Evolutionary conservation across 2,888 invertebrate species (phyloP), one percentile per base, ranked within the genome.

Genomic region (Eristalinus aeneus): DNA sequence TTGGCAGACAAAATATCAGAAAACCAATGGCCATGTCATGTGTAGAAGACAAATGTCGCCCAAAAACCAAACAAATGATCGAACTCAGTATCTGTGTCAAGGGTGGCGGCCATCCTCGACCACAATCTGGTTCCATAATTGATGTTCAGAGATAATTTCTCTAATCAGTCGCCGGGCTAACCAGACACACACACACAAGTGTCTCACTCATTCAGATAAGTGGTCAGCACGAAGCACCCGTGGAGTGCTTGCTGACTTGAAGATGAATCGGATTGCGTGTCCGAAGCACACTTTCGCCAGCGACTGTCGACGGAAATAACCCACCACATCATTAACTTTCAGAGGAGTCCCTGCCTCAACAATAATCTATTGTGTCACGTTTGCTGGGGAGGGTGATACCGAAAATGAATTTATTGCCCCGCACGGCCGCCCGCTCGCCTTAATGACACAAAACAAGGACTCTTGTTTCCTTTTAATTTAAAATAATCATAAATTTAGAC

Each of bases 401-500:
- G 76, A 86, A 82, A 86, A 77, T 86, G 73, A 77, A 86, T 86
- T 86, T 86, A 86, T 86, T 82, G 82, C 82, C 69, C 81, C 73
- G 63, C 77, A 78, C 65, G 73, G 34, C 54, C 46, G 54, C 60
- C 69, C 12, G 16, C 8, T 4, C 46, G 46, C 46, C 46, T 46
- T 82, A 86, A 86, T 86, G 86, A 86, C 82, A 78, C 73, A 86
- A 82, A 82, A 73, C 82, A 31, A 78, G 77, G 86, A 67, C 65
- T 65, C 86, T 82, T 78, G 86, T 91, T 91, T 91, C 92, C 90
- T 91, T 91, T 92, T 91, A 91, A 91, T 91, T 92, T 91, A 91
- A 91, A 91, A 91, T 91, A 91, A 90, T 91, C 92, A 91, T 91
- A 91, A 92, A 91, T 91, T 92, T 90, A 89, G 89, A 90, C 90